These are phyloP conservation scores for Anastrepha ludens DNA, from an alignment of 1,140 invertebrate genomes.

Conservation along the genomic window DNA sequence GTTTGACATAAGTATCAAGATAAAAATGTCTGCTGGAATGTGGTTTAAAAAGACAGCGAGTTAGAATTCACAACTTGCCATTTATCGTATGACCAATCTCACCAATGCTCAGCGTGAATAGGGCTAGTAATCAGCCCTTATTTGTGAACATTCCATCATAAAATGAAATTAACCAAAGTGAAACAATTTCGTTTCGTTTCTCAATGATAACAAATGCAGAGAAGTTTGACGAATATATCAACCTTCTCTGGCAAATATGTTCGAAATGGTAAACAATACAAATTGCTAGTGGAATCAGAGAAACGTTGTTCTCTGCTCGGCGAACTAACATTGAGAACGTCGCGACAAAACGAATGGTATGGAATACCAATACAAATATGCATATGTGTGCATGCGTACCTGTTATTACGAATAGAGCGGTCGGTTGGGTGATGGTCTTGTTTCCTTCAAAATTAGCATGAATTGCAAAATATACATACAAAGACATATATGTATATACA, in stretches of 20 bases:
- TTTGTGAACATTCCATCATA: not conserved
- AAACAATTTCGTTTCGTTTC: slow-evolving; percentile 29
- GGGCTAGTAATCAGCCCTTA: not conserved
- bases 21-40: too few relatives aligned
- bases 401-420: not conserved
- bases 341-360: not conserved
- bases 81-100: too few relatives aligned
- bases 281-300: not conserved
- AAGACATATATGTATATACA: not conserved
- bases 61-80: too few relatives aligned
- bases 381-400: not conserved
- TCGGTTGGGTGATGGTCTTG: not conserved
- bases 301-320: not conserved
- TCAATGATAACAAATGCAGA: not conserved
- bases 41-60: too few relatives aligned
- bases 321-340: not conserved
- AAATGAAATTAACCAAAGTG: not conserved
- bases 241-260: not conserved
- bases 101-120: too few relatives aligned
- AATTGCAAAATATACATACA: not conserved
- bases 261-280: slow-evolving; percentile 17
- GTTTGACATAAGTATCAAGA: too few relatives aligned
- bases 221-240: too few relatives aligned
- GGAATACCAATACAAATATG: not conserved
- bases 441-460: not conserved